Percentiles rank a stretch among this genome's conserved stretches.
These are phyloP conservation scores for Phrynocephalus forsythii DNA, from an alignment of 2,797 vertebrate species.

Conservation along the genomic window DNA sequence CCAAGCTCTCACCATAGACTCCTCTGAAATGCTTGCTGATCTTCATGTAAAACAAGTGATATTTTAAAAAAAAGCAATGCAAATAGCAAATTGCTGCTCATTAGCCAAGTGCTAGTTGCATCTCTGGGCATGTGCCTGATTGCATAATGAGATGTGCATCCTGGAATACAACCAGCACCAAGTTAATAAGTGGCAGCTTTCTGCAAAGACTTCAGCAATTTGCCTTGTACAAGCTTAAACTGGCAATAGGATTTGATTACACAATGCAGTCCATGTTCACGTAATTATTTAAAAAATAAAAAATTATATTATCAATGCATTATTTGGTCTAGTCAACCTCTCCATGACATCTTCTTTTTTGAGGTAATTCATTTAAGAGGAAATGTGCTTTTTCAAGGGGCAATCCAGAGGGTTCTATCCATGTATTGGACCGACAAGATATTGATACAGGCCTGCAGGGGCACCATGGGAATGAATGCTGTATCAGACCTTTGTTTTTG, in stretches of 20 bases:
- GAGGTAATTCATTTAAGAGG: slow-evolving; percentile 58
- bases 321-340: background rate
- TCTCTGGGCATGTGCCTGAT: slow-evolving; percentile 32
- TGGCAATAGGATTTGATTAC: slow-evolving; percentile 12
- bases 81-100: slow-evolving; percentile 17
- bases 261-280: slow-evolving; percentile 38
- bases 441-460: slow-evolving; percentile 1
- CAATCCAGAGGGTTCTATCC: background rate
- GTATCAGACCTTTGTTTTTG: slow-evolving; percentile 11
- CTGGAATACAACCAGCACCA: no score
- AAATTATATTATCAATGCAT: background rate
- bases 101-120: slow-evolving; percentile 25
- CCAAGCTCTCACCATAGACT: background rate
- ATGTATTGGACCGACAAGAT: background rate
- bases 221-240: no score
- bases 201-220: no score
- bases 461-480: background rate
- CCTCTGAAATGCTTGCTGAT: background rate
- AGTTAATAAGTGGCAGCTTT: no score
- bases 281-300: slow-evolving; percentile 51
- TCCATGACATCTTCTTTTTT: slow-evolving; percentile 5
- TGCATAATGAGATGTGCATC: no score
- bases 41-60: background rate
- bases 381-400: slow-evolving; percentile 50
- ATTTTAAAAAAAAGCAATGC: background rate